Conservation (phyloP, 2,888 invertebrate genomes). For the Clitarchus hookeri region DNA sequence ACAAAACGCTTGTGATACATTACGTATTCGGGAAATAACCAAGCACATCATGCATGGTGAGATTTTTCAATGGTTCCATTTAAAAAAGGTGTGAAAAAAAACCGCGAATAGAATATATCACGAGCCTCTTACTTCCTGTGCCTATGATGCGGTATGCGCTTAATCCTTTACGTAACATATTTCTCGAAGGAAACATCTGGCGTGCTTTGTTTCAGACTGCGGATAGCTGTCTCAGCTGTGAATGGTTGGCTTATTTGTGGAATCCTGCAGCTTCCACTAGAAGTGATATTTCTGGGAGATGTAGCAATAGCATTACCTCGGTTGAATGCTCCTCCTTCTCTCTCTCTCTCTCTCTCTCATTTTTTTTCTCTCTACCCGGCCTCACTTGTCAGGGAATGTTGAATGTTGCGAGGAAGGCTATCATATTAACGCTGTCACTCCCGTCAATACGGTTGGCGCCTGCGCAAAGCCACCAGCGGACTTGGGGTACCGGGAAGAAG, state of each 20-base stretch:
- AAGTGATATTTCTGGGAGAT: background rate
- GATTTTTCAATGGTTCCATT: too few relatives aligned
- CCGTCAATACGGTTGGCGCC: conserved; percentile 17
- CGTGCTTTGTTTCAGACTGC: background rate
- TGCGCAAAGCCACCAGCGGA: background rate
- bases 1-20: too few relatives aligned
- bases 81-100: too few relatives aligned
- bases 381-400: conserved; percentile 9
- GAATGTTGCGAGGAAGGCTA: conserved; percentile 17
- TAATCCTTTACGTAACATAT: too few relatives aligned
- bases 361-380: background rate
- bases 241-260: background rate
- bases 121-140: too few relatives aligned
- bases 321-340: background rate
- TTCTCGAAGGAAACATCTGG: background rate
- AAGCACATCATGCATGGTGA: too few relatives aligned
- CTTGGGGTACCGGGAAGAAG: background rate
- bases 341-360: background rate
- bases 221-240: background rate
- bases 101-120: too few relatives aligned
- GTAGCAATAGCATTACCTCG: conserved; percentile 8
- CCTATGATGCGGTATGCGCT: too few relatives aligned
- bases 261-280: background rate
- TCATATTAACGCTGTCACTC: conserved; percentile 25
- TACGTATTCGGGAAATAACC: too few relatives aligned